phyloP scores from a whole-genome alignment of 2,113 vertebrate genomes.

The Cnemophilus loriae region DNA sequence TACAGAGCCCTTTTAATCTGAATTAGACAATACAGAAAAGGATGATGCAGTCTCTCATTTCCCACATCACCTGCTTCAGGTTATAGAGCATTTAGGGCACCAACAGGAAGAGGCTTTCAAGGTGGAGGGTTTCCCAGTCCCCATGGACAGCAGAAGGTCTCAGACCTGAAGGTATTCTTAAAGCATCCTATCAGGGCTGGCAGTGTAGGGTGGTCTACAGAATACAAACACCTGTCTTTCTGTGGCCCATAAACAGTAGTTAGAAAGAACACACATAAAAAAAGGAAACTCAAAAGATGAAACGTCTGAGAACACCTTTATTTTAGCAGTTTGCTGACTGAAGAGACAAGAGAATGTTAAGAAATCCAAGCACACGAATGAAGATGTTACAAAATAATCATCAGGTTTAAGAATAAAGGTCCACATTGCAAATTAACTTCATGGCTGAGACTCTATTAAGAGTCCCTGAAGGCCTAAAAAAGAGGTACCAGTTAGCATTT shows the following conservation, averaged over 20 bases:
- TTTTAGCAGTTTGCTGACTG: neutral
- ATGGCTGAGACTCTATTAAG: slow-evolving; percentile 49
- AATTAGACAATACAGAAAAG: neutral
- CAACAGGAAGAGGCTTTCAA: neutral
- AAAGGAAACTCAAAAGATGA: neutral
- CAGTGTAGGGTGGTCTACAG: neutral
- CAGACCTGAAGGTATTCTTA: neutral
- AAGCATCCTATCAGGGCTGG: neutral
- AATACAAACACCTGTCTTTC: neutral
- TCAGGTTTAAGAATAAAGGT: slow-evolving; percentile 40
- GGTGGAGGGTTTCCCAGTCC: neutral
- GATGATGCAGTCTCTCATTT: neutral
- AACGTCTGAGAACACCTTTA: neutral
- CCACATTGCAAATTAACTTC: slow-evolving; percentile 51
- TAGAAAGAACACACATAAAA: neutral
- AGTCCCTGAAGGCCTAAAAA: slow-evolving; percentile 45
- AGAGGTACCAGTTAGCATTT: slow-evolving; percentile 58
- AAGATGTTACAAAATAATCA: slow-evolving; percentile 44
- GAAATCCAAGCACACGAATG: neutral
- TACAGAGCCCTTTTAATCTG: neutral
- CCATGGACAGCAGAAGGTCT: neutral
- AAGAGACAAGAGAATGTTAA: neutral
- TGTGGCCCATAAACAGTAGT: neutral
- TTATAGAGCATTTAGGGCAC: neutral
- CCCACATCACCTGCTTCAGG: neutral